A percentile compares a stretch with the other conserved stretches of the same genome.
Evolutionary conservation across 1,140 invertebrate species (phyloP).

Genomic region (Condylostylus longicornis): DNA sequence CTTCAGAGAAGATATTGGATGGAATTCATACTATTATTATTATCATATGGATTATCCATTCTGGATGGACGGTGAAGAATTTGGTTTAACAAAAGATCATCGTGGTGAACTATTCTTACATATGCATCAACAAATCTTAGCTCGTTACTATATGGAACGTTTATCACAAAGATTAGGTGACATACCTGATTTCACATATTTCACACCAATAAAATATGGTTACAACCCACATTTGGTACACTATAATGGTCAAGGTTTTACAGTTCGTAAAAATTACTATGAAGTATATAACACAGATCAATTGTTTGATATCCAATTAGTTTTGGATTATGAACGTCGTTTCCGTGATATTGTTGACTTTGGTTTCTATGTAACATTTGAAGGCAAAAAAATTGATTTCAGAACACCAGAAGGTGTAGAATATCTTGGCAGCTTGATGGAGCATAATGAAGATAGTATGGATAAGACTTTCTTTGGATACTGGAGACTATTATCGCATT

Average conservation of each 20-base stretch:
- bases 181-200: conserved; percentile 40
- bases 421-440: conserved; percentile 48
- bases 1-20: conserved; percentile 55
- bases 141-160: conserved; percentile 52
- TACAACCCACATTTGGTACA: conserved; percentile 48
- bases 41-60: conserved; percentile 44
- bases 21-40: conserved; percentile 55
- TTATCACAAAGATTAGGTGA: conserved; percentile 45
- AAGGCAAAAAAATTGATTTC: conserved; percentile 37
- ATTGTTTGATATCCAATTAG: conserved; percentile 18
- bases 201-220: conserved; percentile 40
- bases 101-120: conserved; percentile 49
- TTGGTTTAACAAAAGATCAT: conserved; percentile 34
- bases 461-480: conserved; percentile 43
- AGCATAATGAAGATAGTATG: conserved; percentile 47
- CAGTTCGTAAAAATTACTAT: conserved; percentile 35
- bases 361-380: conserved; percentile 36
- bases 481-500: conserved; percentile 35
- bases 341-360: conserved; percentile 45
- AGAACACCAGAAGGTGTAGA: conserved; percentile 38
- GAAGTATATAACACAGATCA: conserved; percentile 20
- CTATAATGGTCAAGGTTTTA: conserved; percentile 48
- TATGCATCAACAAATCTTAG: conserved; percentile 42
- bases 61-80: conserved; percentile 39
- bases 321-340: conserved; percentile 39